phyloP scores from a whole-genome alignment of 2,797 vertebrate species.

The Gorsachius magnificus region DNA sequence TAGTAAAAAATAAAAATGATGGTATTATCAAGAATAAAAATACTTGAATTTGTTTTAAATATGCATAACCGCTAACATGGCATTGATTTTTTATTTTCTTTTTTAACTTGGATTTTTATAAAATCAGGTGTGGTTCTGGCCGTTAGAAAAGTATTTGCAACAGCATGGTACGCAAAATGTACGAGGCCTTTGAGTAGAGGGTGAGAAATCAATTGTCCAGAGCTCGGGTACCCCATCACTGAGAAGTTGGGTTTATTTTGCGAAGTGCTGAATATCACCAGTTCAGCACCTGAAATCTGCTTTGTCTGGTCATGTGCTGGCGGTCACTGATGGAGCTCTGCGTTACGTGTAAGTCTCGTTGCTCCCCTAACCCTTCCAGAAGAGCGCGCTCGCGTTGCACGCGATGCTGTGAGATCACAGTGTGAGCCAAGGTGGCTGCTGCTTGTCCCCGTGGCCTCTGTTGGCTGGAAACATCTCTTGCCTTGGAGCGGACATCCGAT shows the following conservation, averaged over 20 bases:
- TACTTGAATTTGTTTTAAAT: not conserved
- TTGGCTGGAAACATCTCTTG: not conserved
- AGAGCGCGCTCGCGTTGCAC: rapidly evolving
- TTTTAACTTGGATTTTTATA: not conserved
- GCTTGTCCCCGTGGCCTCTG: not conserved
- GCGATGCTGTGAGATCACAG: not conserved
- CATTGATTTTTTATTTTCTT: not conserved
- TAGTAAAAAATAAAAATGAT: not conserved
- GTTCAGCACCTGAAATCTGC: rapidly evolving
- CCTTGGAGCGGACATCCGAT: rapidly evolving
- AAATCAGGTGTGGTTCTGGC: not conserved
- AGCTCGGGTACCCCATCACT: not conserved
- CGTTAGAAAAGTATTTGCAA: not conserved
- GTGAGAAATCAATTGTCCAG: not conserved
- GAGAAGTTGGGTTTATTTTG: not conserved
- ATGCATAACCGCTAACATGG: not conserved
- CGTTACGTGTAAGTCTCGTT: rapidly evolving
- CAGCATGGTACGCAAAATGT: not conserved
- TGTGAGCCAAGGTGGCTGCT: no score
- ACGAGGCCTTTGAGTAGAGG: not conserved
- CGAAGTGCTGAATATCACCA: not conserved
- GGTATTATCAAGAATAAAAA: not conserved
- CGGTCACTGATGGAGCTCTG: rapidly evolving
- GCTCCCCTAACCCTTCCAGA: not conserved
- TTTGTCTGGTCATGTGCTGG: rapidly evolving